Percentiles rank a stretch among this genome's conserved stretches.
Conservation (phyloP, 2,797 vertebrate genomes). For the Brotula barbata region DNA sequence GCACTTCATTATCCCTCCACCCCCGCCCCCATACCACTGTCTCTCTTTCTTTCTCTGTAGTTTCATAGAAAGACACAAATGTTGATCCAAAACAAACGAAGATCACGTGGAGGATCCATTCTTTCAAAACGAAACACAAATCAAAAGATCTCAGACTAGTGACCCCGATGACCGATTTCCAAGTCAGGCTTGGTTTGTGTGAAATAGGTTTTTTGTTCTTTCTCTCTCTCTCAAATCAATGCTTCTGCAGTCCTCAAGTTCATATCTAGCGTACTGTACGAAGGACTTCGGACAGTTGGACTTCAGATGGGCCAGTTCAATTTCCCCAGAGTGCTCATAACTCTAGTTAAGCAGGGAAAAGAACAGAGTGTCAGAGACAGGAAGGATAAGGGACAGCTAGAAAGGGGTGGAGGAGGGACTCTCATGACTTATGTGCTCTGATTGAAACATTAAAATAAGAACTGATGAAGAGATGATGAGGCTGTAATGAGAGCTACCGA, state of each 20-base stretch:
- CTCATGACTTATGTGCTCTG: conserved; percentile 59
- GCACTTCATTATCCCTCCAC: conserved; percentile 55
- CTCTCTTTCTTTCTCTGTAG: conserved; percentile 86
- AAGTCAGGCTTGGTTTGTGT: conserved; percentile 76
- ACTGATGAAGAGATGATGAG: conserved; percentile 65
- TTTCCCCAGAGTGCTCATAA: conserved; percentile 84
- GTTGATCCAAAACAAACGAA: conserved; percentile 74
- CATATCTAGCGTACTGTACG: conserved; percentile 82
- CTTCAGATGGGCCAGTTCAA: conserved; percentile 82
- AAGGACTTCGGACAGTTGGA: conserved; percentile 83
- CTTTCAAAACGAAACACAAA: conserved; percentile 82
- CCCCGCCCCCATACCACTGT: conserved; percentile 69
- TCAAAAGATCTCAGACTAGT: conserved; percentile 78
- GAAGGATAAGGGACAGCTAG: conserved; percentile 76
- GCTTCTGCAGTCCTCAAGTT: conserved; percentile 82
- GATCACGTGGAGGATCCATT: conserved; percentile 72
- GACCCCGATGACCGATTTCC: conserved; percentile 70
- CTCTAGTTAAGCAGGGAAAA: conserved; percentile 83
- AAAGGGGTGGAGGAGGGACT: conserved; percentile 81
- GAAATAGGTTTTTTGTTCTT: conserved; percentile 72
- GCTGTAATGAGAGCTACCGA: conserved; percentile 55
- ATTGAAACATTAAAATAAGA: conserved; percentile 55
- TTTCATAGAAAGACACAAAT: conserved; percentile 81
- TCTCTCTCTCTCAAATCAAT: conserved; percentile 77
- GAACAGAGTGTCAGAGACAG: conserved; percentile 83